Conservation (phyloP, 1,140 invertebrate genomes). For the Hyposmocoma kahamanoa region DNA sequence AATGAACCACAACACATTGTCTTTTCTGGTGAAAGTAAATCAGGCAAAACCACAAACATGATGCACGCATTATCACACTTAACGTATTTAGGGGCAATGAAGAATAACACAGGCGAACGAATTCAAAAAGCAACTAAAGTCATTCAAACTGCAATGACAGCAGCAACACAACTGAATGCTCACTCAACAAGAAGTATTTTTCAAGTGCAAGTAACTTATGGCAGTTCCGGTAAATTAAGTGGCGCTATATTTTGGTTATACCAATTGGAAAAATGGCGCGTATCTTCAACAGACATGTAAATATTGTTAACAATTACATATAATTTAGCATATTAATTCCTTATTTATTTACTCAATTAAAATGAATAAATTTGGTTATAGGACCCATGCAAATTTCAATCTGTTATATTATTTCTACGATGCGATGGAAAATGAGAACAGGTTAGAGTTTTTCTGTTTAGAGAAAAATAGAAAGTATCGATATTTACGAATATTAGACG, state of each 20-base stretch:
- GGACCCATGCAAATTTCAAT: constrained; percentile 91
- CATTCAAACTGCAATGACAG: constrained; percentile 88
- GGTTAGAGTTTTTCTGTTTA: constrained; percentile 77
- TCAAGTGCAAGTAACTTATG: constrained; percentile 89
- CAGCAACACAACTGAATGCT: constrained; percentile 88
- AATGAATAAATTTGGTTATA: constrained; percentile 47
- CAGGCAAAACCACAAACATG: constrained; percentile 88
- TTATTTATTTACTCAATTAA: background rate
- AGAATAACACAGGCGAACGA: constrained; percentile 77
- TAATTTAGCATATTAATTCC: background rate
- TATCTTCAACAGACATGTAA: constrained; percentile 87
- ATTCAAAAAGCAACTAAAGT: constrained; percentile 83
- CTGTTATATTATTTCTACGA: constrained; percentile 94
- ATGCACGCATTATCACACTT: constrained; percentile 84
- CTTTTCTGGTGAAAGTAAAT: constrained; percentile 87
- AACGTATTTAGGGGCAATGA: constrained; percentile 79
- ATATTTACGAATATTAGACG: constrained; percentile 81
- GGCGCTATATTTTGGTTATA: constrained; percentile 90
- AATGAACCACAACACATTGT: constrained; percentile 87
- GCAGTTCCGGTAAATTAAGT: constrained; percentile 87
- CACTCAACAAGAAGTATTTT: constrained; percentile 90
- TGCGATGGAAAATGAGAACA: constrained; percentile 78
- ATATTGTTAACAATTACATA: constrained; percentile 13
- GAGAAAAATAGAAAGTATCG: constrained; percentile 82
- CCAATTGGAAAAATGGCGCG: constrained; percentile 90